A percentile compares a stretch with the other conserved stretches of the same genome.
Conservation (phyloP, 1,140 invertebrate species). For the Eumeta japonica region DNA sequence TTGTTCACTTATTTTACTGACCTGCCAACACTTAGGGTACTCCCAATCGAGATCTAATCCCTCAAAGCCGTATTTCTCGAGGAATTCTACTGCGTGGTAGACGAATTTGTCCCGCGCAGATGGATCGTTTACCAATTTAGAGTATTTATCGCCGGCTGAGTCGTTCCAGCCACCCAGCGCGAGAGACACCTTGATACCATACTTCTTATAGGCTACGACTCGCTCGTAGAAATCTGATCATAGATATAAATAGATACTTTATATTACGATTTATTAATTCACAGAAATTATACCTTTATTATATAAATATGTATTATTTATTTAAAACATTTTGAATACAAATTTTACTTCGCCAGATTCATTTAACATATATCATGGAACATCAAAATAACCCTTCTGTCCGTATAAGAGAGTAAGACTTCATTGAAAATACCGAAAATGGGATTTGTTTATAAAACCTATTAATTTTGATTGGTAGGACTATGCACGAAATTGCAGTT, state of each 20-base stretch:
- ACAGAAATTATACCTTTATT: too few species aligned
- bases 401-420: too few species aligned
- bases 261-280: too few species aligned
- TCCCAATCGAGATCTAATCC: conserved; percentile 90
- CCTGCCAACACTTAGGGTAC: conserved; percentile 87
- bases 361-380: too few species aligned
- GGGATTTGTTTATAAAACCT: too few species aligned
- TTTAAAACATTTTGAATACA: too few species aligned
- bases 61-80: conserved; percentile 82
- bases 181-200: conserved; percentile 79
- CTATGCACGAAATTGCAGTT: too few species aligned
- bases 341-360: too few species aligned
- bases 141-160: conserved; percentile 83
- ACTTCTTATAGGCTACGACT: conserved; percentile 74
- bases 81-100: conserved; percentile 70
- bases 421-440: too few species aligned
- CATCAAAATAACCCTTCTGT: too few species aligned
- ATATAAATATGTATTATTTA: too few species aligned
- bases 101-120: conserved; percentile 71
- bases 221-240: conserved; percentile 77
- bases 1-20: conserved; percentile 25
- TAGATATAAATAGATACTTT: neutral
- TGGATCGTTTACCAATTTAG: conserved; percentile 74
- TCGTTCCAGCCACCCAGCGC: conserved; percentile 91
- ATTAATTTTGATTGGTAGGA: too few species aligned